A percentile compares a stretch with the other conserved stretches of the same genome.
These are phyloP conservation scores for Cosmia pyralina DNA, from an alignment of 2,888 invertebrate species.

Conservation along the genomic window DNA sequence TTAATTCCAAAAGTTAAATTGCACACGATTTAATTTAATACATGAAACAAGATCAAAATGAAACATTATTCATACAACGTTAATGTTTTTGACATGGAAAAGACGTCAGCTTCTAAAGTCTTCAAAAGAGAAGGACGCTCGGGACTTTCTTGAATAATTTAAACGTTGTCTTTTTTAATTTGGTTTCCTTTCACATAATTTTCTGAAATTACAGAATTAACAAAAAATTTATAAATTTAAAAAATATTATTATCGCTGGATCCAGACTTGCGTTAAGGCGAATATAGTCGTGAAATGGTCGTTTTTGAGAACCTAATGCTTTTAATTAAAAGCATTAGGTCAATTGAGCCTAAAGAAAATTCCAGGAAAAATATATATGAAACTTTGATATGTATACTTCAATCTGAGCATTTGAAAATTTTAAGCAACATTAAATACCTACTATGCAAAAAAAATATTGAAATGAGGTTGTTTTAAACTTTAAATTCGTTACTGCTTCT, in stretches of 20 bases:
- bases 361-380: too few relatives aligned
- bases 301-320: too few relatives aligned
- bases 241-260: background rate
- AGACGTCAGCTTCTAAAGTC: conserved; percentile 20
- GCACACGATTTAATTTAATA: conserved; percentile 20
- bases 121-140: conserved; percentile 18
- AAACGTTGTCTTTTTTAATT: conserved; percentile 38
- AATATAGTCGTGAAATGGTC: too few relatives aligned
- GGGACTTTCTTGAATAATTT: conserved; percentile 29
- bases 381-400: too few relatives aligned
- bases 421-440: too few relatives aligned
- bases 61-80: conserved; percentile 7
- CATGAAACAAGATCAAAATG: conserved; percentile 16
- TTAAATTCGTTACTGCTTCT: too few relatives aligned
- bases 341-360: too few relatives aligned
- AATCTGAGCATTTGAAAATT: too few relatives aligned
- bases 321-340: too few relatives aligned
- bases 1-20: background rate
- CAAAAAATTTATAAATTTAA: background rate
- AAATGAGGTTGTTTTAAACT: too few relatives aligned
- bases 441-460: too few relatives aligned
- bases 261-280: background rate
- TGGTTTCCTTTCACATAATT: conserved; percentile 13
- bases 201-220: conserved; percentile 6
- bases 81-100: conserved; percentile 16